Evolutionary conservation across 2,113 vertebrate genomes (phyloP), one percentile per base, ranked within the genome.

Genomic region (Perca schrenkii): DNA sequence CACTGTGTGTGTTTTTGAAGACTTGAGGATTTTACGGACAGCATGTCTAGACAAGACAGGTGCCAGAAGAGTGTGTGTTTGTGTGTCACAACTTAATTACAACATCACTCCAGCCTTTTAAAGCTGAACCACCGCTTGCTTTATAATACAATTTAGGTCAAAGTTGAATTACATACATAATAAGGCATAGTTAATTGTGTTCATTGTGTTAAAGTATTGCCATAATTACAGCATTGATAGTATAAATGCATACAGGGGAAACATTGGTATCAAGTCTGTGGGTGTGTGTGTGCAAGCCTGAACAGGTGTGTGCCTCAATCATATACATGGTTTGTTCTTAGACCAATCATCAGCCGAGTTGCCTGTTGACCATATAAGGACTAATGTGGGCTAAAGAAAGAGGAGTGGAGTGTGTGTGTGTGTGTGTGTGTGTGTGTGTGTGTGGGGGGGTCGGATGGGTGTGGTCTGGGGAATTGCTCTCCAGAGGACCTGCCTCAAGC

Each of bases 321-420:
- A 54, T 43, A 11, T 43, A 15, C 77, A 34, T 28, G n/a, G 12
- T 22, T 60, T 50, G 65, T 22, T 6, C 19, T 57, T 28, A 43
- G 40, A 72, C 93, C 93, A 94, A 93, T 93, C 89, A 83, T 8
- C 47, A 65, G 75, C 34, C 0, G 70, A 83, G 79, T 68, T 91
- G 81, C n/a, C 10, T 50, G 77, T 76, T 11, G 0, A 80, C 93
- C 92, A 86, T 90, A 93, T 93, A 94, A 87, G 93, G 93, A 76
- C 22, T 43, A 43, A 91, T 78, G 16, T 65, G 69, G 36, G 56
- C 53, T 47, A 34, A 79, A 73, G 70, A 14, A 25, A 22, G 31
- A 4, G 22, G 8, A 14, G 68, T 2, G 22, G 31, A 34, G 31
- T 5, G 31, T 25, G 25, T 25, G 25, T 25, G 25, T 25, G 25